Base-by-base conservation (phyloP, 2,113 vertebrate genomes). In the Odontesthes bonariensis region DNA sequence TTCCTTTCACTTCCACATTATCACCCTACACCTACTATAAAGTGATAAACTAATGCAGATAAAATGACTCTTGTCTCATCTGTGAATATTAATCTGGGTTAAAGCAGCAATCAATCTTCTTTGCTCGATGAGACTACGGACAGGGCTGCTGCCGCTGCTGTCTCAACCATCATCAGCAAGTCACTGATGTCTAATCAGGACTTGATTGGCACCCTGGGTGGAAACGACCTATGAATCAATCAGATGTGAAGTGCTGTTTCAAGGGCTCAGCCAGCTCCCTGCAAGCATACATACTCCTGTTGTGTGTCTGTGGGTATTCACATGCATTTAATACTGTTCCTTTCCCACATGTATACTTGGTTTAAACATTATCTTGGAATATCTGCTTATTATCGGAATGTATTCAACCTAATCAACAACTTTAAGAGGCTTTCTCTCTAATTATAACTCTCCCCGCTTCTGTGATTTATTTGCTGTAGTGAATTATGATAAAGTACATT, bases 151-250 rank as follows among this genome's bases (percentile, higher is more conserved):
- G 73, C 81, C n/a, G 46, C 82, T 59, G 73, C 81, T n/a, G 51
- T 59, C 75, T 83, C 55, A 84, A 84, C 76, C 72, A 12, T 86
- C 87, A 87, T 87, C 89, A 88, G 12, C 44, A 38, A 82, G 80
- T 81, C 80, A 71, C 64, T 57, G 66, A 73, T 75, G 86, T 85
- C 86, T 91, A 92, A 90, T 93, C 90, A 90, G 86, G 66, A 74
- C 77, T 67, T 93, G 92, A 93, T 93, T 93, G 88, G 89, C 89
- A 85, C 88, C 89, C 90, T 59, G 82, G 81, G 78, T 66, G 58
- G 84, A 88, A 70, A 59, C 59, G 60, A 82, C 81, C 88, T 85
- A 84, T 83, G 85, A 89, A 89, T 88, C 87, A 92, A 85, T 88
- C 87, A 88, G 75, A 79, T 66, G 81, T 86, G 81, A 82, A 91